Conservation (phyloP, 2,113 vertebrate genomes). For the Beaufortia kweichowensis region DNA sequence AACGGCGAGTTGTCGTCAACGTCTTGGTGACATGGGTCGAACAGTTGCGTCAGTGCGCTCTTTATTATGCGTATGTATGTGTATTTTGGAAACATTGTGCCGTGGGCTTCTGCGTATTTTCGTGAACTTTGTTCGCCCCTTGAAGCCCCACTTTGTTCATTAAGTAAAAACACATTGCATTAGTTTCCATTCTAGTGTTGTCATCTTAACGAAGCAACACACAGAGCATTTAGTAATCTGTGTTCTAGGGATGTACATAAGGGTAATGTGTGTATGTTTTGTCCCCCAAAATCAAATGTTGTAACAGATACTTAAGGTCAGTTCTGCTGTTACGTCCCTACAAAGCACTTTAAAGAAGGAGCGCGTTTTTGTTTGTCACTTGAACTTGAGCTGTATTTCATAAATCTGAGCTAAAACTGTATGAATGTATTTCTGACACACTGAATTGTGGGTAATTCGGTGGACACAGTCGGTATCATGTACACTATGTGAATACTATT, state of each 20-base stretch:
- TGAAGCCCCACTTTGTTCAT: constrained; percentile 39
- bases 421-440: constrained; percentile 56
- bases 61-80: background rate
- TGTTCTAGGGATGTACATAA: background rate
- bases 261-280: background rate
- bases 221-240: background rate
- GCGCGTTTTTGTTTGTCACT: constrained; percentile 52
- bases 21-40: constrained; percentile 49
- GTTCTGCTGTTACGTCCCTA: constrained; percentile 55
- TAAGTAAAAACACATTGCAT: constrained; percentile 42
- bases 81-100: constrained; percentile 54
- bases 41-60: constrained; percentile 25
- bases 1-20: background rate
- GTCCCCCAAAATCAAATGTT: constrained; percentile 20
- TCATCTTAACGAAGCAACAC: background rate
- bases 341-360: constrained; percentile 71
- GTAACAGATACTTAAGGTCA: constrained; percentile 51
- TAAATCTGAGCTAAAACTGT: constrained; percentile 58
- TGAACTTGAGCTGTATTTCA: constrained; percentile 51
- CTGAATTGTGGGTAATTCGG: background rate
- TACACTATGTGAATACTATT: constrained; percentile 59
- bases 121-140: constrained; percentile 44
- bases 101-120: constrained; percentile 14
- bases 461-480: background rate
- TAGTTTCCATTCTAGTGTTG: background rate